These are phyloP conservation scores for Stigmatopora nigra DNA, from an alignment of 2,113 vertebrate species.

Conservation along the genomic window DNA sequence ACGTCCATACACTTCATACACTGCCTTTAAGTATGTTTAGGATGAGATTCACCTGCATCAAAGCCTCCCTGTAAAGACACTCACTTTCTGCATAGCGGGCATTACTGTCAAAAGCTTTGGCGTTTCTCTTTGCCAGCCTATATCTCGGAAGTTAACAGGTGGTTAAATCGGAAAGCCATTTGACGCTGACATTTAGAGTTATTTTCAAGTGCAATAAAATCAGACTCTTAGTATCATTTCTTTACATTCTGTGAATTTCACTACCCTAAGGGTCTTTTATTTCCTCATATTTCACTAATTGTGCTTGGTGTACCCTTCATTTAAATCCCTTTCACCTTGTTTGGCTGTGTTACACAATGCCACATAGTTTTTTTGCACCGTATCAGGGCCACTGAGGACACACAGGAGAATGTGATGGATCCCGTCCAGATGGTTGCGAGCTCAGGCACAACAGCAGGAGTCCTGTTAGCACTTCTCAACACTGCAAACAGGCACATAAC, in stretches of 20 bases:
- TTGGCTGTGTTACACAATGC: not conserved
- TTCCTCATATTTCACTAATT: not conserved
- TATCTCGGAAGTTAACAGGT: conserved; percentile 54
- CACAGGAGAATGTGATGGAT: conserved; percentile 46
- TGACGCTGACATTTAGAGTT: conserved; percentile 35
- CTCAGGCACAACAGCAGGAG: conserved; percentile 35
- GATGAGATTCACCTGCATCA: conserved; percentile 65
- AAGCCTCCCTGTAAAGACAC: conserved; percentile 50
- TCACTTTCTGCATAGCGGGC: conserved; percentile 45
- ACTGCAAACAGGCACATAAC: conserved; percentile 13
- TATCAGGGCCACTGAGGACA: conserved; percentile 23
- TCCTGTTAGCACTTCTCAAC: conserved; percentile 41
- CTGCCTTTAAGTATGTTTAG: conserved; percentile 64
- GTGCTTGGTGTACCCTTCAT: not conserved
- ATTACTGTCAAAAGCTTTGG: conserved; percentile 50
- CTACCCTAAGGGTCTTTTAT: not conserved
- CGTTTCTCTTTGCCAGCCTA: conserved; percentile 23
- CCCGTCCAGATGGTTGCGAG: conserved; percentile 49
- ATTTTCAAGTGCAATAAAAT: conserved; percentile 33
- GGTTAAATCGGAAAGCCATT: conserved; percentile 45
- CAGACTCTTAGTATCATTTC: not conserved
- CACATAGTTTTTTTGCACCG: not conserved
- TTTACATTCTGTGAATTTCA: not conserved
- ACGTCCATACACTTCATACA: not conserved
- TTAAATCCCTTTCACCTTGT: not conserved